These are phyloP conservation scores for Zoanthus gigantus DNA, from an alignment of 92 coral and sea anemone genomes.

Conservation along the genomic window DNA sequence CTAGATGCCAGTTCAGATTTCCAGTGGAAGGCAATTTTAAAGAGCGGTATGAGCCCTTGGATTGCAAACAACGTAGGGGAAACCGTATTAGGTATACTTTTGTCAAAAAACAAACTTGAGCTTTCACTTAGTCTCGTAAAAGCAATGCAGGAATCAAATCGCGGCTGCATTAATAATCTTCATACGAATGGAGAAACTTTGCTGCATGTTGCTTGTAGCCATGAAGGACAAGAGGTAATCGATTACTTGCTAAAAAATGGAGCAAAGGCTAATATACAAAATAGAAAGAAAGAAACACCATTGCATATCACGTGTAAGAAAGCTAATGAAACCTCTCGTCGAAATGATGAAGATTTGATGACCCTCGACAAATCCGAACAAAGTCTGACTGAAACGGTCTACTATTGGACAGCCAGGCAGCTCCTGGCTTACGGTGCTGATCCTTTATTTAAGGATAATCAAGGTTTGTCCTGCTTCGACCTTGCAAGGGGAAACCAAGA, in stretches of 20 bases:
- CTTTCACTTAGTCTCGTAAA: constrained; percentile 15
- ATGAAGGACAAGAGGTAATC: constrained; percentile 18
- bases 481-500: constrained; percentile 13
- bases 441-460: constrained; percentile 1
- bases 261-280: not conserved
- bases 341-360: not conserved
- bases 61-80: not conserved
- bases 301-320: constrained; percentile 6
- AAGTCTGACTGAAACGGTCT: not conserved
- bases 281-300: constrained; percentile 12
- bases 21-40: constrained; percentile 4
- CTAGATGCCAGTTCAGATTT: not conserved
- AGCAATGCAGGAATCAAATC: constrained; percentile 6
- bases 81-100: constrained; percentile 15
- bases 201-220: constrained; percentile 11
- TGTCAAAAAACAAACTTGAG: constrained; percentile 17
- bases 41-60: constrained; percentile 13
- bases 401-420: constrained; percentile 5
- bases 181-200: constrained; percentile 13
- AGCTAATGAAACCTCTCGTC: not conserved
- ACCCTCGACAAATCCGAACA: not conserved
- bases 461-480: constrained; percentile 35
- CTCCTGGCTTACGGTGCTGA: constrained; percentile 51
- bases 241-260: constrained; percentile 13
- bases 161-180: not conserved